Conservation (phyloP, 2,113 vertebrate genomes). For the Tachycineta bicolor region DNA sequence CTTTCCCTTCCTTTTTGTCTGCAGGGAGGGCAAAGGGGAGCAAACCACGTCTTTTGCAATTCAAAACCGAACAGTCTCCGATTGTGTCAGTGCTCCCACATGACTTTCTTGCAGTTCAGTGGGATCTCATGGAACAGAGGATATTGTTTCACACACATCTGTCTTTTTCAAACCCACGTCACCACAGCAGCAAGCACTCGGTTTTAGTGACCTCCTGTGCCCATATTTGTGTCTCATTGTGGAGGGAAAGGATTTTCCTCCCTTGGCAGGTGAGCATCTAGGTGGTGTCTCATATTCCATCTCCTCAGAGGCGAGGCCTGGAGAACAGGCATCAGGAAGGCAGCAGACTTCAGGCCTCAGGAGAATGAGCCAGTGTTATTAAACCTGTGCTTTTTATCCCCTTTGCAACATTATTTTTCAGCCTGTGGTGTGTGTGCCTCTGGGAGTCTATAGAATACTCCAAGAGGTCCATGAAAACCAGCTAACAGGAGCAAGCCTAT, state of each 20-base stretch:
- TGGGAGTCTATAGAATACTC: background rate
- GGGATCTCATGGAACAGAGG: conserved; percentile 1
- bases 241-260: conserved; percentile 40
- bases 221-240: background rate
- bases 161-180: conserved; percentile 8
- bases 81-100: background rate
- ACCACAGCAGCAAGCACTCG: conserved; percentile 1
- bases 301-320: background rate
- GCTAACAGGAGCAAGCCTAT: background rate
- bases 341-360: background rate
- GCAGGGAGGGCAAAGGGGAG: background rate
- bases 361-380: background rate
- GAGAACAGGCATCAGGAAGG: background rate
- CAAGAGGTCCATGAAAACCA: background rate
- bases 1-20: background rate
- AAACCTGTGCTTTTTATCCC: background rate
- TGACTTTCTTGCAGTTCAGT: background rate
- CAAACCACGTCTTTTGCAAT: background rate
- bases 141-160: conserved; percentile 57
- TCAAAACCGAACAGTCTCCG: background rate
- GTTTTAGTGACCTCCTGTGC: conserved; percentile 51
- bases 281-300: conserved; percentile 11
- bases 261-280: conserved; percentile 32
- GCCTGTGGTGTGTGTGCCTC: background rate
- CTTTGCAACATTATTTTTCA: background rate